Percentiles rank a stretch among this genome's conserved stretches.
phyloP scores from a whole-genome alignment of 2,113 vertebrate genomes.

The Notarius quadriscutis region DNA sequence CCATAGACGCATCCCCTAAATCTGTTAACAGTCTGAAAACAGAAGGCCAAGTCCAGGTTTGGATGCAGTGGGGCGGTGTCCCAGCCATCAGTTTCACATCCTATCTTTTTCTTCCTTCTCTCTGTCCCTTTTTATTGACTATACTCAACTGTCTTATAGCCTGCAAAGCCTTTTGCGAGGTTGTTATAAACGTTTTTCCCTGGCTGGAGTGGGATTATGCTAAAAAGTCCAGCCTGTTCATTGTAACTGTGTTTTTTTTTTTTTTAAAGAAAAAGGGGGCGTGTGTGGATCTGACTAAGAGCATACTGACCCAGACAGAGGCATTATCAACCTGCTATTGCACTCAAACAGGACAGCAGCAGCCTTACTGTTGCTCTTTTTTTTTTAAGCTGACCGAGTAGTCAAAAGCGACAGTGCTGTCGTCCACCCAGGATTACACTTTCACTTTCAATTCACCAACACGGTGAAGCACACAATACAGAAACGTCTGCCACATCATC shows the following conservation, averaged over 20 bases:
- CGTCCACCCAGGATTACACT: conserved; percentile 70
- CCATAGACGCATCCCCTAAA: background rate
- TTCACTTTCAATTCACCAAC: conserved; percentile 74
- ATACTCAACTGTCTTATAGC: conserved; percentile 17
- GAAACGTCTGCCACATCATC: conserved; percentile 65
- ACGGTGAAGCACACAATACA: conserved; percentile 65
- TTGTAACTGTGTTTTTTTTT: conserved; percentile 25
- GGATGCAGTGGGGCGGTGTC: conserved; percentile 5
- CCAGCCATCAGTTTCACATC: conserved; percentile 30
- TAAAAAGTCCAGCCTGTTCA: conserved; percentile 40
- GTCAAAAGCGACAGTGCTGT: conserved; percentile 67
- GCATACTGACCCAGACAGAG: conserved; percentile 28
- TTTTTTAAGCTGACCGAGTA: conserved; percentile 57
- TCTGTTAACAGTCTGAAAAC: background rate
- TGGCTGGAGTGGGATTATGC: conserved; percentile 46
- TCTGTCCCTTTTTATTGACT: conserved; percentile 38
- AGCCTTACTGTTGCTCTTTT: conserved; percentile 26
- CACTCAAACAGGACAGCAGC: conserved; percentile 25
- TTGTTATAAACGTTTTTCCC: conserved; percentile 17
- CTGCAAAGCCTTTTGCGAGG: conserved; percentile 13
- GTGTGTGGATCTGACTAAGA: conserved; percentile 46
- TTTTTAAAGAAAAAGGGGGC: background rate
- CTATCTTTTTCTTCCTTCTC: conserved; percentile 7
- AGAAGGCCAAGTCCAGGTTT: background rate
- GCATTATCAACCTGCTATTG: conserved; percentile 42